These are phyloP conservation scores for Adelognathus sp. DNA, from an alignment of 2,888 invertebrate genomes.

Conservation along the genomic window DNA sequence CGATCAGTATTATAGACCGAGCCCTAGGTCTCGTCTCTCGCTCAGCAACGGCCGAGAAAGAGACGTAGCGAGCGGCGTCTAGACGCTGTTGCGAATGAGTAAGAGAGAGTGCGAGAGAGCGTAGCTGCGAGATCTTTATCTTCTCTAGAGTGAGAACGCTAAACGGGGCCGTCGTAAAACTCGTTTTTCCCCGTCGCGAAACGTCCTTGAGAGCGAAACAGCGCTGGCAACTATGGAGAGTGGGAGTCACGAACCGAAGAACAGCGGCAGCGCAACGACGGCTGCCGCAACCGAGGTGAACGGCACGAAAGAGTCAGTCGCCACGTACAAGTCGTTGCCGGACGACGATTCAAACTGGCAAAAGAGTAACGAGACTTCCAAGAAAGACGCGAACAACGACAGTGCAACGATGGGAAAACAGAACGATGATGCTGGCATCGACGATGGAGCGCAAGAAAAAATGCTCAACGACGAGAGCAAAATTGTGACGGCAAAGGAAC, in stretches of 20 bases:
- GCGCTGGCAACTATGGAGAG: conserved; percentile 70
- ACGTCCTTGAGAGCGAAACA: conserved; percentile 10
- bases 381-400: conserved; percentile 23
- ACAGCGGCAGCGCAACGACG: too few species aligned
- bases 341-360: conserved; percentile 70
- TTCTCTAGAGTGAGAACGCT: not conserved
- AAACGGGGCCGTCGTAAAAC: not conserved
- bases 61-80: not conserved
- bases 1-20: not conserved
- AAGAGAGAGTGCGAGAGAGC: not conserved
- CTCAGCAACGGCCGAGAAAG: not conserved
- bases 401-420: conserved; percentile 72
- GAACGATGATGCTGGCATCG: conserved; percentile 67
- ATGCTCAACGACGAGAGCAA: conserved; percentile 78
- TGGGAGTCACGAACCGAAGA: conserved; percentile 74
- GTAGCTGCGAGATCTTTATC: too few species aligned
- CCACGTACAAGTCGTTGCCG: conserved; percentile 71
- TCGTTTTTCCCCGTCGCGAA: not conserved
- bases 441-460: conserved; percentile 76
- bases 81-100: too few species aligned
- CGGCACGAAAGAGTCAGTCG: conserved; percentile 70
- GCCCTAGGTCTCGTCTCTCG: not conserved
- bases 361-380: conserved; percentile 38
- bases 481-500: conserved; percentile 68
- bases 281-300: conserved; percentile 65